Percentiles rank a stretch among this genome's conserved stretches.
Evolutionary conservation across 2,888 invertebrate genomes (phyloP).

Genomic region (Thereva nobilitata): DNA sequence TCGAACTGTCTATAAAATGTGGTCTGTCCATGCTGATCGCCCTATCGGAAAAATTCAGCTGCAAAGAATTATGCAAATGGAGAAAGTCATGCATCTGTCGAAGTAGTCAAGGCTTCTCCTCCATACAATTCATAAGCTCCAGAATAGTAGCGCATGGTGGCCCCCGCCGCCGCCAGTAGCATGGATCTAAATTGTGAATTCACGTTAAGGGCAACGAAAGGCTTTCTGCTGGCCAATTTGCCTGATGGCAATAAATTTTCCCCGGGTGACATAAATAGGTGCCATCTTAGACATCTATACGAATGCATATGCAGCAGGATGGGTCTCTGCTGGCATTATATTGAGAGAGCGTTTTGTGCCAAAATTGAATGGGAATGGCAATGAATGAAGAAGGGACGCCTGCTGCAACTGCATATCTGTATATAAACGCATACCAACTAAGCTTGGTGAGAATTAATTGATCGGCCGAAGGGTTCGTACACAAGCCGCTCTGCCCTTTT

Average conservation of each 20-base stretch:
- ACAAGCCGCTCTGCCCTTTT: slow-evolving; percentile 22
- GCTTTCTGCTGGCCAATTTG: slow-evolving; percentile 21
- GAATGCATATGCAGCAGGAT: slow-evolving; percentile 9
- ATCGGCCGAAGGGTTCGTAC: slow-evolving; percentile 20
- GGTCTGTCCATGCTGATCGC: slow-evolving; percentile 6
- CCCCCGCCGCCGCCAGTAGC: no score
- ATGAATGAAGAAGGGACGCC: not conserved
- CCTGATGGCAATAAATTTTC: slow-evolving; percentile 26
- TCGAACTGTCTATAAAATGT: slow-evolving; percentile 17
- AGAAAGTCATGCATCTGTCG: slow-evolving; percentile 21
- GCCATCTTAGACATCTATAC: slow-evolving; percentile 21
- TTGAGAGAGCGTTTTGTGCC: slow-evolving; percentile 13
- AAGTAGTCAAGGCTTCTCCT: slow-evolving; percentile 3
- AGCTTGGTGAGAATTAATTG: slow-evolving; percentile 31
- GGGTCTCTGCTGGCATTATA: not conserved
- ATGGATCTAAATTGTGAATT: not conserved
- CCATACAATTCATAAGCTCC: no score
- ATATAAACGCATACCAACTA: slow-evolving; percentile 15
- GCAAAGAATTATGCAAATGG: slow-evolving; percentile 21
- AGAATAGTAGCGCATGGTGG: no score
- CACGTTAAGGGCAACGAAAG: not conserved
- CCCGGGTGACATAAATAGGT: slow-evolving; percentile 22
- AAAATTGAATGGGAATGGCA: slow-evolving; percentile 20
- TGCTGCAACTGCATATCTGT: not conserved
- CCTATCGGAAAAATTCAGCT: slow-evolving; percentile 27